Base-by-base conservation (phyloP, 1,140 invertebrate species). In the Gryon sp. region DNA sequence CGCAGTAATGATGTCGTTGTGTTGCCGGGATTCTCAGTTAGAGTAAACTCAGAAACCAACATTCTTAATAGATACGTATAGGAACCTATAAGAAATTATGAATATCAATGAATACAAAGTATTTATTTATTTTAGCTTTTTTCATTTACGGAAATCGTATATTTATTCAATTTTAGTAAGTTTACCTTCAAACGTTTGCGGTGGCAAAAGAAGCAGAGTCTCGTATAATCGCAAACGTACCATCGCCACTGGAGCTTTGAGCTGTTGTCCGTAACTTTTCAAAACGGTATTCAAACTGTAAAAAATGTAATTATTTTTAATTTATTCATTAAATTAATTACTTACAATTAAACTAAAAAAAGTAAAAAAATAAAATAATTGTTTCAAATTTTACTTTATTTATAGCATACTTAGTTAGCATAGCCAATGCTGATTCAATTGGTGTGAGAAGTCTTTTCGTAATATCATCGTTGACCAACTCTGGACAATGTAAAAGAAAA, bases 41-140 rank as follows among this genome's bases (percentile, higher is more conserved):
- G 89, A 0, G 98, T 99, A 72, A 99, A 96, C 89, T 99, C 98
- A 1, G 97, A 96, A 1, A 99, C 97, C n/a, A 99, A 89, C 90
- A 99, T 94, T 53, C 97, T 92, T 46, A 99, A 87, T 15, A 98
- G 89, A 86, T 94, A 93, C 0, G 95, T 96, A 66, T 96, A 96
- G 12, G 94, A 95, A 79, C 90, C 92, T 93, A 38, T 22, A 86
- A 70, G n/a, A n/a, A n/a, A n/a, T n/a, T n/a, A n/a, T n/a, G n/a
- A n/a, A n/a, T n/a, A n/a, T n/a, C n/a, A n/a, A 73, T 2, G 14
- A 41, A 38, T 59, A 16, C 30, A 22, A 46, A 1, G 3, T 12
- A 20, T 22, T 41, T 41, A 11, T 20, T 11, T 32, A 32, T 9
- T 32, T 32, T 7, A 4, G 22, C 7, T 24, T 7, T 4, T 24